Evolutionary conservation across 2,888 invertebrate species (phyloP).

Genomic region (Oscheius onirici): DNA sequence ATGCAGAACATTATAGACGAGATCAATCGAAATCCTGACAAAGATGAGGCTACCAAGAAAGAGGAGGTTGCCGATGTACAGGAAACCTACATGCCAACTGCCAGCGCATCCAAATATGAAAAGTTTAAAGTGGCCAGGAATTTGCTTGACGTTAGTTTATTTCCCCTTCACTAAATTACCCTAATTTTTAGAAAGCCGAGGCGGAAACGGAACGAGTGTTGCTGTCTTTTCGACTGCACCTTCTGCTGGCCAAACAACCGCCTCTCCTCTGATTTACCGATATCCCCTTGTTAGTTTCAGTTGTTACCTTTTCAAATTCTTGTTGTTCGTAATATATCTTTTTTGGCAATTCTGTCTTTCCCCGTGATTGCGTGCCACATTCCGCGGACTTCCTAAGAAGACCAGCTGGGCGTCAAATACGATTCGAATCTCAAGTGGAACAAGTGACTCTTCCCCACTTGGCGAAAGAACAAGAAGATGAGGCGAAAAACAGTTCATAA

Average conservation of each 20-base stretch:
- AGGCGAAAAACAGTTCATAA: constrained; percentile 27
- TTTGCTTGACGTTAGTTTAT: constrained; percentile 10
- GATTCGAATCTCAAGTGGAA: constrained; percentile 1
- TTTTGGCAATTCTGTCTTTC: too few relatives aligned
- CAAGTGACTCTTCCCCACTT: background rate
- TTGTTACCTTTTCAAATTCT: background rate
- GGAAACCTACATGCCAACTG: constrained; percentile 61
- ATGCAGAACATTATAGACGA: constrained; percentile 72
- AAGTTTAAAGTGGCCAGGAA: constrained; percentile 10
- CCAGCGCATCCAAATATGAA: constrained; percentile 46
- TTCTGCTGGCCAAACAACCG: background rate
- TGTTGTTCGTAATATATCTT: too few relatives aligned
- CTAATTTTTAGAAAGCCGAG: constrained; percentile 22
- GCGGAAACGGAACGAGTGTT: constrained; percentile 25
- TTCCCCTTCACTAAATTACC: background rate
- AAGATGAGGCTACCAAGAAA: constrained; percentile 59
- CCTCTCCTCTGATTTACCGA: too few relatives aligned
- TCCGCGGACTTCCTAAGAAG: constrained; percentile 10
- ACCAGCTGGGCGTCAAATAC: constrained; percentile 1
- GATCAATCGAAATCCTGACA: constrained; percentile 48
- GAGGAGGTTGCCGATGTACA: constrained; percentile 58
- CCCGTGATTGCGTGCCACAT: background rate
- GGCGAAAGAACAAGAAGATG: background rate
- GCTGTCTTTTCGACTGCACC: constrained; percentile 11
- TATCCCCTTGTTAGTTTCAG: background rate